These are phyloP conservation scores for Regulus satrapa DNA, from an alignment of 2,113 vertebrate species.

Conservation along the genomic window DNA sequence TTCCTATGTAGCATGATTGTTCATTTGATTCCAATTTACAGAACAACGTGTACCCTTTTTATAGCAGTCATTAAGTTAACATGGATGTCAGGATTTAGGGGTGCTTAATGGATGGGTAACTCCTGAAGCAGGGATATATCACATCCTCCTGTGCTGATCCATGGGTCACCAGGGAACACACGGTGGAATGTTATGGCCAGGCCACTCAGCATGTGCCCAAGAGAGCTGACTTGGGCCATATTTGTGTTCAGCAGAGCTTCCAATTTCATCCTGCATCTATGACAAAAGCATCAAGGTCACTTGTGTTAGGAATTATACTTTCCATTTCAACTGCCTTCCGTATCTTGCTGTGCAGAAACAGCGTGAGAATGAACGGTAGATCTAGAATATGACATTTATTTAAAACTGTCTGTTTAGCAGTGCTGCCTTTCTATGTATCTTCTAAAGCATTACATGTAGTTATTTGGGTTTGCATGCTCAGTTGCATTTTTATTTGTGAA, in stretches of 20 bases:
- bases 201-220: neutral
- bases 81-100: neutral
- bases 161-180: neutral
- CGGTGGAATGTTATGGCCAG: neutral
- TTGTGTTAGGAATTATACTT: neutral
- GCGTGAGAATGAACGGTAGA: neutral
- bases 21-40: constrained; percentile 31
- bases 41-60: neutral
- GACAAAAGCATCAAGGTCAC: neutral
- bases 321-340: neutral
- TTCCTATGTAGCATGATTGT: constrained; percentile 33
- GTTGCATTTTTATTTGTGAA: neutral
- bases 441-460: neutral
- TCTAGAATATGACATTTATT: neutral
- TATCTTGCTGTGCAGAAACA: neutral
- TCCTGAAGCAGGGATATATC: neutral
- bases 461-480: neutral
- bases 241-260: neutral
- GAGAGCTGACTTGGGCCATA: neutral
- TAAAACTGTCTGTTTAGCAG: neutral
- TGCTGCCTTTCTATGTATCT: neutral
- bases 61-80: constrained; percentile 8
- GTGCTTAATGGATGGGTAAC: neutral
- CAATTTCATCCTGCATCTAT: neutral
- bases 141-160: neutral